phyloP scores from a whole-genome alignment of 2,888 invertebrate genomes.

The Dysmachus trigonus region DNA sequence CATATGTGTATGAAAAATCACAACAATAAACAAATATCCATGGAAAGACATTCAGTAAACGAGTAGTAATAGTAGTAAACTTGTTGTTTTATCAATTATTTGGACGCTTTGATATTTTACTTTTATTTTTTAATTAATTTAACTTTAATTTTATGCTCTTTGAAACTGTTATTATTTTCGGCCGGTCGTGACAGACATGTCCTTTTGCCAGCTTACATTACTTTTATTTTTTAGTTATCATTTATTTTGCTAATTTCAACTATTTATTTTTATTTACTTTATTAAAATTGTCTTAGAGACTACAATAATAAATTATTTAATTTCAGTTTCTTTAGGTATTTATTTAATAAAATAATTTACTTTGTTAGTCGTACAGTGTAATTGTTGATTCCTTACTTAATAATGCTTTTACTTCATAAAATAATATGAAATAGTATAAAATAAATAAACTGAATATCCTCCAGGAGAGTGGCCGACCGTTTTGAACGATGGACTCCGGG shows the following conservation, averaged over 20 bases:
- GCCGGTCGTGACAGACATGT: not conserved
- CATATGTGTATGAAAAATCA: slow-evolving; percentile 31
- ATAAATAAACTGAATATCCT: slow-evolving; percentile 25
- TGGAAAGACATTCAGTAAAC: slow-evolving; percentile 39
- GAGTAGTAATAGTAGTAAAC: slow-evolving; percentile 19
- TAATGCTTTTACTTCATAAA: slow-evolving; percentile 23
- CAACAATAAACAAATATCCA: slow-evolving; percentile 40
- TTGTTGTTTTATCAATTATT: slow-evolving; percentile 34
- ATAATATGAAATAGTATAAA: slow-evolving; percentile 19
- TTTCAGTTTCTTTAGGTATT: slow-evolving; percentile 34
- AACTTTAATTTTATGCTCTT: slow-evolving; percentile 15
- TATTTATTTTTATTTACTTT: slow-evolving; percentile 42
- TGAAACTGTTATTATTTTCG: not conserved
- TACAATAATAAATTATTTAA: slow-evolving; percentile 48
- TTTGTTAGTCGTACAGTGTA: slow-evolving; percentile 26
- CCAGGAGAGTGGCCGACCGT: slow-evolving; percentile 20
- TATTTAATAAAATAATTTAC: slow-evolving; percentile 28
- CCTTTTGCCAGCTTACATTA: slow-evolving; percentile 4
- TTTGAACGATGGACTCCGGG: slow-evolving; percentile 22
- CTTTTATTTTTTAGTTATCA: slow-evolving; percentile 20
- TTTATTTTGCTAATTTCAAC: slow-evolving; percentile 46
- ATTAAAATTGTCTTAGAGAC: slow-evolving; percentile 48
- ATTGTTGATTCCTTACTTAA: slow-evolving; percentile 11
- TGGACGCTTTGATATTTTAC: slow-evolving; percentile 46
- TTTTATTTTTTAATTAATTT: slow-evolving; percentile 29